Percentiles rank a stretch among this genome's conserved stretches.
phyloP scores from a whole-genome alignment of 2,888 invertebrate species.

The Danaus chrysippus region DNA sequence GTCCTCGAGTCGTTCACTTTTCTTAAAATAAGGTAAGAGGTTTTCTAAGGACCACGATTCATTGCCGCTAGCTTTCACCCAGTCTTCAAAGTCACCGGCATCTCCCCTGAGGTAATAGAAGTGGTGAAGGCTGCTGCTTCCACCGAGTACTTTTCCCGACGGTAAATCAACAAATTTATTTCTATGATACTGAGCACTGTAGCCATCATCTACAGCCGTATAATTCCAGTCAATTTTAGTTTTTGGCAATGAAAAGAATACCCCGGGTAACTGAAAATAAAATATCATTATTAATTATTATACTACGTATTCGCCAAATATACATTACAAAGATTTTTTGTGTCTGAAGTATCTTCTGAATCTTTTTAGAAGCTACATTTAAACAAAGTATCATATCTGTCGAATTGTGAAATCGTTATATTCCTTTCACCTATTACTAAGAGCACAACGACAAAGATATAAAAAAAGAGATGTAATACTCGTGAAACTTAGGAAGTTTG shows the following conservation, averaged over 20 bases:
- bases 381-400: too few relatives aligned
- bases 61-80: constrained; percentile 67
- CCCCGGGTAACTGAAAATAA: constrained; percentile 16
- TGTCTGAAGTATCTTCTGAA: too few relatives aligned
- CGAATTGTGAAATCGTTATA: too few relatives aligned
- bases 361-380: too few relatives aligned
- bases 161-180: constrained; percentile 47
- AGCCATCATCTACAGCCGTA: constrained; percentile 42
- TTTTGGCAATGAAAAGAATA: constrained; percentile 18
- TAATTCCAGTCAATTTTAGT: constrained; percentile 24
- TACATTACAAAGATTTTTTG: background rate
- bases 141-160: constrained; percentile 80
- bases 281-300: background rate
- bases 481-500: too few relatives aligned
- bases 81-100: constrained; percentile 62
- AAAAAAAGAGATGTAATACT: too few relatives aligned
- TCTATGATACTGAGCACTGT: constrained; percentile 56
- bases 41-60: constrained; percentile 74
- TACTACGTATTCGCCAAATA: background rate
- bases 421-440: too few relatives aligned
- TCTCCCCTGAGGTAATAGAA: constrained; percentile 74
- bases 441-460: too few relatives aligned
- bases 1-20: constrained; percentile 58
- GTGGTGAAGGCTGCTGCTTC: constrained; percentile 71
- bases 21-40: constrained; percentile 65